phyloP scores from a whole-genome alignment of 2,888 invertebrate species.

The Spodoptera littoralis region DNA sequence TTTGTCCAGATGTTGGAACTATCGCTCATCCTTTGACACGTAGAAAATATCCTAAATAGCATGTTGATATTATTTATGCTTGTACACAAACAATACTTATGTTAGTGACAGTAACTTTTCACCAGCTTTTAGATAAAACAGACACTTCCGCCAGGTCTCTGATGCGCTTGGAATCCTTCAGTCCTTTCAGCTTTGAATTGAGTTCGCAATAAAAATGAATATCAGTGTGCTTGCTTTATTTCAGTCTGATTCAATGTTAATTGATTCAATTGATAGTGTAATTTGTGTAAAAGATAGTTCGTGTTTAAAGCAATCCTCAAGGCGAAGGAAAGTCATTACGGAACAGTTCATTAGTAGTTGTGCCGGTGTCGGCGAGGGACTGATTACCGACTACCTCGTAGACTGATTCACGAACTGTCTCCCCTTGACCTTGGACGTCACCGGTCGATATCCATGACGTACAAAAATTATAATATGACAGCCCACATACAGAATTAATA shows the following conservation, averaged over 20 bases:
- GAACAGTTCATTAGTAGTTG: constrained; percentile 63
- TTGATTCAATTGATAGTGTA: constrained; percentile 34
- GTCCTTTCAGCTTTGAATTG: constrained; percentile 60
- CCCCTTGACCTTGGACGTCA: constrained; percentile 79
- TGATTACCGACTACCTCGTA: constrained; percentile 62
- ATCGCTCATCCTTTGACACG: constrained; percentile 71
- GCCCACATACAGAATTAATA: constrained; percentile 57
- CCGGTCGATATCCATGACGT: constrained; percentile 80
- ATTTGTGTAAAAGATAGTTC: constrained; percentile 46
- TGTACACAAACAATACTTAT: constrained; percentile 52
- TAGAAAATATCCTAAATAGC: constrained; percentile 68
- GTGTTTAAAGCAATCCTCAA: constrained; percentile 52
- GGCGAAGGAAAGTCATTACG: constrained; percentile 62
- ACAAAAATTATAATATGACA: constrained; percentile 58
- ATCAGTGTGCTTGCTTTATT: constrained; percentile 61
- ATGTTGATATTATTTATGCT: constrained; percentile 60
- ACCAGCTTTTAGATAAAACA: constrained; percentile 64
- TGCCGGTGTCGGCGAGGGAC: constrained; percentile 56
- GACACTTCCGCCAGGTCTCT: constrained; percentile 42
- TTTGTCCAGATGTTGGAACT: constrained; percentile 65
- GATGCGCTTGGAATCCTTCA: constrained; percentile 58
- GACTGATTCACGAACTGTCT: constrained; percentile 65
- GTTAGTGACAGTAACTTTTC: constrained; percentile 54
- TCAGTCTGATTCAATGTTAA: constrained; percentile 49
- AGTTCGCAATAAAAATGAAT: constrained; percentile 58